Base-by-base conservation (phyloP, 1,140 invertebrate species). In the Pentalonia nigronervosa region DNA sequence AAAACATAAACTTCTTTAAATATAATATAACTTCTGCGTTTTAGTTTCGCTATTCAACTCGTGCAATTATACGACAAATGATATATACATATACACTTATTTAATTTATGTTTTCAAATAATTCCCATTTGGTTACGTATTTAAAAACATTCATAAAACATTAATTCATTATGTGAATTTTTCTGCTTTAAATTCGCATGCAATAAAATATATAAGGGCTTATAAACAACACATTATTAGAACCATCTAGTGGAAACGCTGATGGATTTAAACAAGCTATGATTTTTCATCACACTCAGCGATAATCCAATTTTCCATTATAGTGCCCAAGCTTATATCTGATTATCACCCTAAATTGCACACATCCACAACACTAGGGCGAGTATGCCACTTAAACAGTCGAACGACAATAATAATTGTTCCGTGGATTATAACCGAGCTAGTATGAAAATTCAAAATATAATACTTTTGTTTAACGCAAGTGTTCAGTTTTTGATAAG, bases 261-360 rank as follows among this genome's bases (percentile, higher is more conserved):
- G 36, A 60, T n/a, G 53, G 53, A 90, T 90, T 67, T 67, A 45
- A 41, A 90, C 36, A 1, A 14, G 53, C 36, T 60, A 60, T 56
- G 81, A 41, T 84, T 93, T 93, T 86, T 50, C 21, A 41, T 84
- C 76, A 34, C 23, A 30, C 36, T 53, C 47, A 23, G 47, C 34
- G 91, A 41, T 93, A 93, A 93, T 93, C 91, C 91, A 93, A 93
- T 93, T 93, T 93, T 84, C 81, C 81, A 84, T 93, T 53, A 84
- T 36, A 86, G 23, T 41, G 25, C 45, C 45, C 60, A 45, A 83
- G 81, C 56, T 67, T 90, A 67, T 41, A 60, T 90, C 53, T 67
- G 91, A 93, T 84, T 56, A 84, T 50, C 91, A 93, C 67, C 91
- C 91, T 93, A 86, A 50, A 93, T 36, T 53, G 60, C 76, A 93